These are phyloP conservation scores for Scaptomyza caliginosa DNA, from an alignment of 2,888 invertebrate genomes.

Conservation along the genomic window DNA sequence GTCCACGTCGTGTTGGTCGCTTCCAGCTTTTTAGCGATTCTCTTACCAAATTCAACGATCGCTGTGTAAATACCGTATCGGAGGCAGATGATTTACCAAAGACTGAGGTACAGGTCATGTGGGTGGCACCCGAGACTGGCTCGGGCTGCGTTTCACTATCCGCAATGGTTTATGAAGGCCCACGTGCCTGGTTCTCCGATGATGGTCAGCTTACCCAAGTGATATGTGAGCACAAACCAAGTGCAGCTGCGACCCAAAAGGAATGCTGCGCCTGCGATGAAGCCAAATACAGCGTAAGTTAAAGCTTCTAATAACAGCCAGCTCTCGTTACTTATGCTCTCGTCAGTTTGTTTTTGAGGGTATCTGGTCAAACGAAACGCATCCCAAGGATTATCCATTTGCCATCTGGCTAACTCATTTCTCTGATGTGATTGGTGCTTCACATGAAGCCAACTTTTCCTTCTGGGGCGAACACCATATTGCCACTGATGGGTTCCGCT, in stretches of 20 bases:
- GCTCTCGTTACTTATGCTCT: neutral
- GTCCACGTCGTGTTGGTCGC: slow-evolving; percentile 87
- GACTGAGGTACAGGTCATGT: slow-evolving; percentile 94
- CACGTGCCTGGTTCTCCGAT: slow-evolving; percentile 94
- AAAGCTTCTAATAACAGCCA: neutral
- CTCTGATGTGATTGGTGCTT: slow-evolving; percentile 97
- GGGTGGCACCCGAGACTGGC: slow-evolving; percentile 94
- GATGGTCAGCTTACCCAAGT: slow-evolving; percentile 92
- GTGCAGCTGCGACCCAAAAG: slow-evolving; percentile 85
- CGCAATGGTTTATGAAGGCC: slow-evolving; percentile 93
- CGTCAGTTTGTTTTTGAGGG: slow-evolving; percentile 93
- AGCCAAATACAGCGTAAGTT: slow-evolving; percentile 94
- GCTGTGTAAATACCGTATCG: slow-evolving; percentile 93
- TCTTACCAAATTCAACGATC: slow-evolving; percentile 88
- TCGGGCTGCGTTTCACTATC: slow-evolving; percentile 94
- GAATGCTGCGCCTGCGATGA: slow-evolving; percentile 97
- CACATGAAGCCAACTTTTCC: slow-evolving; percentile 93
- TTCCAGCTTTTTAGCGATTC: slow-evolving; percentile 89
- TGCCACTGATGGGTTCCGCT: slow-evolving; percentile 95
- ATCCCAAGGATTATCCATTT: slow-evolving; percentile 97
- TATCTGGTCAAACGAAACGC: slow-evolving; percentile 97
- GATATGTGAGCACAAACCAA: slow-evolving; percentile 90
- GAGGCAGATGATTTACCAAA: slow-evolving; percentile 92
- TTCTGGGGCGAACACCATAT: slow-evolving; percentile 96
- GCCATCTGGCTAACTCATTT: slow-evolving; percentile 97